A percentile compares a stretch with the other conserved stretches of the same genome.
Conservation (phyloP, 2,888 invertebrate genomes). For the Metallyticus violacea region DNA sequence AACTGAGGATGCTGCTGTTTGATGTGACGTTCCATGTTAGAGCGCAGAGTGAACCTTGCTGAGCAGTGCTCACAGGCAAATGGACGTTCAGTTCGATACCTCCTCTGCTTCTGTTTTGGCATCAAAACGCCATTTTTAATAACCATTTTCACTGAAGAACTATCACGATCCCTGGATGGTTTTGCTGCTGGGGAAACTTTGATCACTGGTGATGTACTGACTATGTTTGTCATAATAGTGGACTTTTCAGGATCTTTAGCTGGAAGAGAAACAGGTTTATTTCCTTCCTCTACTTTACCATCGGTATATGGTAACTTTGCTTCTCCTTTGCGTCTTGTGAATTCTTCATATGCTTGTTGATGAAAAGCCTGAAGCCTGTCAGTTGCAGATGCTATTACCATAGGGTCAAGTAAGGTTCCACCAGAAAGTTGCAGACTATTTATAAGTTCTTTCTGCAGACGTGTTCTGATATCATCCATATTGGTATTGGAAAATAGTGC, state of each 20-base stretch:
- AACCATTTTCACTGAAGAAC: conserved; percentile 77
- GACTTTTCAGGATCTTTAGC: neutral
- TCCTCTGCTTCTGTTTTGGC: conserved; percentile 87
- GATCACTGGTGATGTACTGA: neutral
- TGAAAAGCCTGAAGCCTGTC: conserved; percentile 38
- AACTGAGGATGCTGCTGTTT: conserved; percentile 91
- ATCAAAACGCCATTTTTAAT: conserved; percentile 86
- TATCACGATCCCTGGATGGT: conserved; percentile 2
- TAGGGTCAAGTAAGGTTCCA: conserved; percentile 56
- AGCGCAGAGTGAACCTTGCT: conserved; percentile 85
- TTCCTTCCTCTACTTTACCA: conserved; percentile 6
- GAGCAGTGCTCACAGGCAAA: conserved; percentile 90
- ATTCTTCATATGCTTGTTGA: conserved; percentile 33
- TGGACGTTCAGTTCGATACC: conserved; percentile 86
- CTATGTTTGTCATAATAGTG: neutral
- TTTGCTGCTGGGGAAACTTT: conserved; percentile 11
- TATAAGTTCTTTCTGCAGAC: conserved; percentile 63
- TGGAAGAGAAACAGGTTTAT: neutral
- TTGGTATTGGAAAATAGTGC: conserved; percentile 51
- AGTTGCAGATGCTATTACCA: conserved; percentile 34
- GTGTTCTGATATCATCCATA: conserved; percentile 58
- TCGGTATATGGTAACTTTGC: neutral
- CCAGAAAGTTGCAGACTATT: conserved; percentile 67
- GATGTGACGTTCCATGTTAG: conserved; percentile 92
- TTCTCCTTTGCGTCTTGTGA: neutral